These are phyloP conservation scores for Ephydatia muelleri DNA, from an alignment of 37 sponge, comb jelly and placozoan genomes.

Conservation along the genomic window DNA sequence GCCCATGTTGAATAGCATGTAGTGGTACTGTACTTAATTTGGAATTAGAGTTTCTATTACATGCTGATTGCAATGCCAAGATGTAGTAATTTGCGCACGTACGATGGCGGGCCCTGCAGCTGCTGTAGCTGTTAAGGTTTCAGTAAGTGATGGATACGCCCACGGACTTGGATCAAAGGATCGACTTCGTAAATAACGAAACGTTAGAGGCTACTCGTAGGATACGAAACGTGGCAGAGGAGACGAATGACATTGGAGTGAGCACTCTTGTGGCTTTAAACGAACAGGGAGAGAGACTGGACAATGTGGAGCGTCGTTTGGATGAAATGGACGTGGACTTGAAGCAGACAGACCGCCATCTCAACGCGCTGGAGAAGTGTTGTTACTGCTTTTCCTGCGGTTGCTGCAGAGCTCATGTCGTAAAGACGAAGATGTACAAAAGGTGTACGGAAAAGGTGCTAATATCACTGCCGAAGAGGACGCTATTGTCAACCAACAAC, in stretches of 20 bases:
- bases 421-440: conserved; percentile 69
- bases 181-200: conserved; percentile 82
- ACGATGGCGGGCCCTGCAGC: neutral
- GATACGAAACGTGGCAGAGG: conserved; percentile 76
- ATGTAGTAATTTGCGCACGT: too few relatives aligned
- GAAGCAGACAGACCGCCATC: conserved; percentile 81
- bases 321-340: conserved; percentile 93
- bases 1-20: too few relatives aligned
- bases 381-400: conserved; percentile 63
- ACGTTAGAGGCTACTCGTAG: conserved; percentile 74
- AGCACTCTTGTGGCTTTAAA: conserved; percentile 83
- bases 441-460: conserved; percentile 70
- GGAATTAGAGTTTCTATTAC: too few relatives aligned
- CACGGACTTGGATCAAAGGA: conserved; percentile 57
- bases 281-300: conserved; percentile 94
- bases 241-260: conserved; percentile 80
- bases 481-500: conserved; percentile 51
- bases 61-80: too few relatives aligned
- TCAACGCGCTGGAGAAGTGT: conserved; percentile 83
- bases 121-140: neutral
- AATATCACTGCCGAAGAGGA: conserved; percentile 38
- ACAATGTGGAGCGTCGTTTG: conserved; percentile 85
- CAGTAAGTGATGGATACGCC: neutral
- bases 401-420: conserved; percentile 55
- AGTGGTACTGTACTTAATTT: too few relatives aligned